Conservation (phyloP, 2,797 vertebrate species). For the Gouania willdenowi region DNA sequence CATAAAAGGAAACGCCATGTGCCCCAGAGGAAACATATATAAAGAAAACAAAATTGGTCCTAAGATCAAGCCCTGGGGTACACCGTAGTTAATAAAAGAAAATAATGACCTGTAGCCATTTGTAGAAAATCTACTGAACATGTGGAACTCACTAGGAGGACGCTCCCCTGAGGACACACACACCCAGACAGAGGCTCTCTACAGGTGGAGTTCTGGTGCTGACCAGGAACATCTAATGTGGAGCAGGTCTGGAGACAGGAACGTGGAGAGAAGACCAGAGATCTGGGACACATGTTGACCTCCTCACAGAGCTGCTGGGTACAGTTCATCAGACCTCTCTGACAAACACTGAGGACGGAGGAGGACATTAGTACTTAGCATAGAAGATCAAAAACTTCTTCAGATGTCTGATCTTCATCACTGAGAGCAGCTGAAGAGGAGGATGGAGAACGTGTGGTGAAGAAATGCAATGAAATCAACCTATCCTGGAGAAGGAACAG, state of each 20-base stretch:
- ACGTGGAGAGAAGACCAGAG: constrained; percentile 74
- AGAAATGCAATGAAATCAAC: constrained; percentile 85
- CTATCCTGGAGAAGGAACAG: constrained; percentile 80
- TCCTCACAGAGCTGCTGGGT: constrained; percentile 62
- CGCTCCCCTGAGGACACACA: constrained; percentile 80
- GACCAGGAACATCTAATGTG: constrained; percentile 46
- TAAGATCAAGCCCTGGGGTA: too few relatives aligned
- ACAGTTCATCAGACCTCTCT: constrained; percentile 78
- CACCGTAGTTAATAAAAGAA: too few relatives aligned
- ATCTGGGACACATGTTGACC: constrained; percentile 73
- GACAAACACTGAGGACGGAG: constrained; percentile 77
- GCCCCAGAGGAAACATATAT: too few relatives aligned
- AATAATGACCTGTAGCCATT: too few relatives aligned
- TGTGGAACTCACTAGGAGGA: constrained; percentile 83
- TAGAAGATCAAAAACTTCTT: too few relatives aligned
- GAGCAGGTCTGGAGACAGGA: constrained; percentile 86
- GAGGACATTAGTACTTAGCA: too few relatives aligned
- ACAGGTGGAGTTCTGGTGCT: constrained; percentile 70
- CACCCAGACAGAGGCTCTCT: constrained; percentile 75
- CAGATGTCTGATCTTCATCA: too few relatives aligned
- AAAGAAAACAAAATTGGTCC: too few relatives aligned
- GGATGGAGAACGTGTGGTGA: too few relatives aligned
- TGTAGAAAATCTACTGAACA: too few relatives aligned
- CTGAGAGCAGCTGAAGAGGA: too few relatives aligned
- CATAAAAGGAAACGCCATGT: too few relatives aligned